Evolutionary conservation across 1,140 invertebrate species (phyloP).

Genomic region (Myzus persicae): DNA sequence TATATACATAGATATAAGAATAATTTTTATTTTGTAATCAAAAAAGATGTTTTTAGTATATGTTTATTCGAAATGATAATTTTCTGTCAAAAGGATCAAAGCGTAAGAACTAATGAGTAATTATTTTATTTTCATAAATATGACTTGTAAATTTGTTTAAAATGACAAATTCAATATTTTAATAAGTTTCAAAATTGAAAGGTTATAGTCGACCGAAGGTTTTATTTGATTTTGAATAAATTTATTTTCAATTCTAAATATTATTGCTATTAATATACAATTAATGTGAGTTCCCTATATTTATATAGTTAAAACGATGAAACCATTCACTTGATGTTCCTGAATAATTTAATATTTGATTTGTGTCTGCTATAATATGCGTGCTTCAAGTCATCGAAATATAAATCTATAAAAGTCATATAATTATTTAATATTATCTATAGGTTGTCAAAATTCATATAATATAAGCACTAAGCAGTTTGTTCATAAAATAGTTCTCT

Average conservation of each 20-base stretch:
- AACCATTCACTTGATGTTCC: not conserved
- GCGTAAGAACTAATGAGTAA: not conserved
- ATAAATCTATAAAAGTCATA: not conserved
- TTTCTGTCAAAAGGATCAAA: not conserved
- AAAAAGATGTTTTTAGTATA: not conserved
- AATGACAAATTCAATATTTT: too few species aligned
- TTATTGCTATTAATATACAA: not conserved
- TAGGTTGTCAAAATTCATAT: not conserved
- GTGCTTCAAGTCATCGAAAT: not conserved
- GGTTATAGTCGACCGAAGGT: not conserved
- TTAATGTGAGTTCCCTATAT: not conserved
- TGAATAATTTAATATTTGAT: not conserved
- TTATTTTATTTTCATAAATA: not conserved
- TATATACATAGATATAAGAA: not conserved
- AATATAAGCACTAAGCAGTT: too few species aligned
- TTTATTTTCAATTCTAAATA: not conserved
- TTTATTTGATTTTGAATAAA: not conserved
- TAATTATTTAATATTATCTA: not conserved
- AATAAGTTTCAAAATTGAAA: not conserved
- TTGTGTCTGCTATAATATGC: not conserved
- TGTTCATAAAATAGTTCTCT: too few species aligned
- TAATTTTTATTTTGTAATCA: not conserved
- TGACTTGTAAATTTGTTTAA: not conserved
- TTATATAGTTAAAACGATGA: not conserved
- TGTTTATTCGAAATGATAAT: too few species aligned